Conservation (phyloP, 2,888 invertebrate genomes). For the Sinelater perroti region DNA sequence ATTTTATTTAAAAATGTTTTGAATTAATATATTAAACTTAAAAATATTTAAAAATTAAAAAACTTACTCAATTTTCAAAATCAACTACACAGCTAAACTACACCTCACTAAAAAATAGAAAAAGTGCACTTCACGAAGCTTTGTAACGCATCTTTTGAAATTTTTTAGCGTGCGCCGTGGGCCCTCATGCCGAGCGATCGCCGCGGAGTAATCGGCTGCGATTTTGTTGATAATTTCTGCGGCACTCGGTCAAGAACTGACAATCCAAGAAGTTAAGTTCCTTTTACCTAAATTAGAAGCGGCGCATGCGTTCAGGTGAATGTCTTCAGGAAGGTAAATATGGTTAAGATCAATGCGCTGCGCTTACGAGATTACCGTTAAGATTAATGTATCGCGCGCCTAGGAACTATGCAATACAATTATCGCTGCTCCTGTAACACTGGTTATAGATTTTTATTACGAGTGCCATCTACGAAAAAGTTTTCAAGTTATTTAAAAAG, state of each 20-base stretch:
- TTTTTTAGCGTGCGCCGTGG: not conserved
- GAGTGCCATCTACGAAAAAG: too few relatives aligned
- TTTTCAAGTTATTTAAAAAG: too few relatives aligned
- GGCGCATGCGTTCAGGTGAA: slow-evolving; percentile 46
- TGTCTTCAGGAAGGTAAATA: slow-evolving; percentile 42
- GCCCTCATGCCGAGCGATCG: slow-evolving; percentile 23
- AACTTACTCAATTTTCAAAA: slow-evolving; percentile 19
- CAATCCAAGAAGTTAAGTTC: slow-evolving; percentile 50
- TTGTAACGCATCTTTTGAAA: slow-evolving; percentile 42
- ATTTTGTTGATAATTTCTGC: slow-evolving; percentile 30
- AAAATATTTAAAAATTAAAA: slow-evolving; percentile 13
- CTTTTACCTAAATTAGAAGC: slow-evolving; percentile 45
- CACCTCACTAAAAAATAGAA: slow-evolving; percentile 32
- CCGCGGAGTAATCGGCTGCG: slow-evolving; percentile 19
- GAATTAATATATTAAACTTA: too few relatives aligned
- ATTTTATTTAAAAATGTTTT: too few relatives aligned
- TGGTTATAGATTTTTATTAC: not conserved
- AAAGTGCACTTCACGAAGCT: slow-evolving; percentile 38
- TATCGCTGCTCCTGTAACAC: too few relatives aligned
- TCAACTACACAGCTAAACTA: slow-evolving; percentile 28
- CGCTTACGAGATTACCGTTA: slow-evolving; percentile 25
- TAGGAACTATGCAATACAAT: slow-evolving; percentile 25
- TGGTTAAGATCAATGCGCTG: slow-evolving; percentile 36
- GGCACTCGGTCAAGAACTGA: slow-evolving; percentile 52
- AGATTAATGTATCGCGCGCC: slow-evolving; percentile 11